A percentile compares a stretch with the other conserved stretches of the same genome.
These are phyloP conservation scores for Diprion similis DNA, from an alignment of 1,140 invertebrate genomes.

Conservation along the genomic window DNA sequence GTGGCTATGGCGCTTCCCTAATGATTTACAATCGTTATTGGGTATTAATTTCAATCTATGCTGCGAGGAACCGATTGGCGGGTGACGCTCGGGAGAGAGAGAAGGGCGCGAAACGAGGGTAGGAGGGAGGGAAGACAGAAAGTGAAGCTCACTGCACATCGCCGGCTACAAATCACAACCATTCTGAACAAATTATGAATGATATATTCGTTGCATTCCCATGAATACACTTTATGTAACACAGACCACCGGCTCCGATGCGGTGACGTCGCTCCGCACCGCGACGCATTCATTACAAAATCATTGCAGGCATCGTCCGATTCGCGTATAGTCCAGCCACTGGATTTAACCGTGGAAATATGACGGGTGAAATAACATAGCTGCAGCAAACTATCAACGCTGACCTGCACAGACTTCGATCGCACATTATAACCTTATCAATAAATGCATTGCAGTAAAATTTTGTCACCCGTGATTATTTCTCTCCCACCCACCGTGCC, in stretches of 20 bases:
- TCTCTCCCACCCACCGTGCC: no score
- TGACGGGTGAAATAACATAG: no score
- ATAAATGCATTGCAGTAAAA: no score
- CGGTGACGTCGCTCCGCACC: background rate
- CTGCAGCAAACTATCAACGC: no score
- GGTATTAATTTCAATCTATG: conserved; percentile 62
- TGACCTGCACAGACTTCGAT: no score
- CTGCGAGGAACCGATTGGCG: conserved; percentile 43
- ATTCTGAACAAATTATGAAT: conserved; percentile 62
- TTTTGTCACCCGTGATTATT: no score
- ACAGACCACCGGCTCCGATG: background rate
- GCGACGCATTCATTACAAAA: conserved; percentile 5
- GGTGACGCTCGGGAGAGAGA: conserved; percentile 27
- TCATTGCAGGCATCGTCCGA: background rate
- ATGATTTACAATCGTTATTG: conserved; percentile 59
- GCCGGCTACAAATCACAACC: conserved; percentile 58
- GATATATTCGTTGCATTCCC: conserved; percentile 59
- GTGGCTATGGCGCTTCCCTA: conserved; percentile 46
- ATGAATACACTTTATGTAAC: conserved; percentile 51
- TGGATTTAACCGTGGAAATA: no score
- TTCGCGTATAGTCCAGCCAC: no score
- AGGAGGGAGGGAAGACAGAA: conserved; percentile 21
- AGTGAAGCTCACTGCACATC: conserved; percentile 15
- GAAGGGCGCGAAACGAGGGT: conserved; percentile 23
- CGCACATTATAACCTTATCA: no score